A percentile compares a stretch with the other conserved stretches of the same genome.
Evolutionary conservation across 2,113 vertebrate genomes (phyloP).

Genomic region (Oreochromis niloticus): DNA sequence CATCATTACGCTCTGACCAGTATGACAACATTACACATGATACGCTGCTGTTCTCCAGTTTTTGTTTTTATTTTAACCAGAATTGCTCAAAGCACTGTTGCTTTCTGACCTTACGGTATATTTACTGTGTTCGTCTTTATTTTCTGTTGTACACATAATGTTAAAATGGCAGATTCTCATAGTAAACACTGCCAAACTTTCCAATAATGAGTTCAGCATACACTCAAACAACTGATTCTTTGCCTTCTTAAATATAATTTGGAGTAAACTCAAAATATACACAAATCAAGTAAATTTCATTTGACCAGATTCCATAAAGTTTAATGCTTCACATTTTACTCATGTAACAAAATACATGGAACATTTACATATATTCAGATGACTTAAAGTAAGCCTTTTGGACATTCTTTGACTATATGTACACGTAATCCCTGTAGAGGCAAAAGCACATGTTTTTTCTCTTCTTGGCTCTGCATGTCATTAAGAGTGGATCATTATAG

Average conservation of each 20-base stretch:
- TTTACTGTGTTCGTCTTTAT: fast-evolving
- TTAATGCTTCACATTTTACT: not conserved
- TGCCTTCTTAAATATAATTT: not conserved
- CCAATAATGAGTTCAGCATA: not conserved
- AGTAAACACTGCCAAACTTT: not conserved
- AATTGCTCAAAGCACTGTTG: not conserved
- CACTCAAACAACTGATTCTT: not conserved
- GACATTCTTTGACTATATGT: not conserved
- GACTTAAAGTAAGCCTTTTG: fast-evolving
- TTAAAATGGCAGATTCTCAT: not conserved
- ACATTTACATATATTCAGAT: not conserved
- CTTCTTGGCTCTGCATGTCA: not conserved
- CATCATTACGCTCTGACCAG: not conserved
- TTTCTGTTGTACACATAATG: not conserved
- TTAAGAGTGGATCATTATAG: not conserved
- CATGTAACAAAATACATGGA: not conserved
- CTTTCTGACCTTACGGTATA: not conserved
- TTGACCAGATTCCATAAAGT: not conserved
- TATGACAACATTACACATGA: not conserved
- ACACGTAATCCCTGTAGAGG: not conserved
- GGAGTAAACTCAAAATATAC: not conserved
- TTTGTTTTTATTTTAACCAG: not conserved
- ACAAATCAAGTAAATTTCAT: not conserved
- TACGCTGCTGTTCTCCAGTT: not conserved
- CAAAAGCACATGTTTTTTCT: not conserved